These are phyloP conservation scores for Aphaenogaster ashmeadi DNA, from an alignment of 1,140 invertebrate genomes.

Conservation along the genomic window DNA sequence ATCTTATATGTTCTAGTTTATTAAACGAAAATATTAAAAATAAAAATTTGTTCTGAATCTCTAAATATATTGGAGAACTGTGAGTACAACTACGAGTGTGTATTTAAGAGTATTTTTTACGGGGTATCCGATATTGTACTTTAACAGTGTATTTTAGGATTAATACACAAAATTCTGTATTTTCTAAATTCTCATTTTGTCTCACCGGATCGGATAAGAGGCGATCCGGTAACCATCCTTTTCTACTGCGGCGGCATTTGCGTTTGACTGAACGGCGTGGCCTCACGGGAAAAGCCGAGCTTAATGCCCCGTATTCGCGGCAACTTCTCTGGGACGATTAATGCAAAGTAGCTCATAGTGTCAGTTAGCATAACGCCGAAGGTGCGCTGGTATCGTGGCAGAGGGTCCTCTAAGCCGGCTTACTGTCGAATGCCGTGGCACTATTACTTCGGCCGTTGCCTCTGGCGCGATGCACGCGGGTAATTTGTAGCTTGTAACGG, in stretches of 20 bases:
- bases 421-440: constrained; percentile 67
- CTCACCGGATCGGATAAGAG: neutral
- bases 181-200: neutral
- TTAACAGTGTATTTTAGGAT: neutral
- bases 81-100: neutral
- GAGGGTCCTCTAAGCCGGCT: constrained; percentile 70
- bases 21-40: neutral
- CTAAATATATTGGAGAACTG: neutral
- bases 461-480: constrained; percentile 39
- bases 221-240: constrained; percentile 2
- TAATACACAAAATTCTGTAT: neutral
- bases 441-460: constrained; percentile 53
- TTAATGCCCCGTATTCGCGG: constrained; percentile 53
- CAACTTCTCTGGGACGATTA: constrained; percentile 73
- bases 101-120: neutral
- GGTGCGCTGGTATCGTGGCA: constrained; percentile 63
- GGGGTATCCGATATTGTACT: neutral
- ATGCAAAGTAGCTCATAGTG: constrained; percentile 74
- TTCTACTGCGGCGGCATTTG: constrained; percentile 9
- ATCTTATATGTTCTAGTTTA: neutral
- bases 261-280: constrained; percentile 49
- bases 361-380: constrained; percentile 72
- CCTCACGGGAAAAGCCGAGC: constrained; percentile 33
- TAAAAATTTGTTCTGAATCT: neutral
- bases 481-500: constrained; percentile 73